These are phyloP conservation scores for Ypsolopha sequella DNA, from an alignment of 2,888 invertebrate species.

Conservation along the genomic window DNA sequence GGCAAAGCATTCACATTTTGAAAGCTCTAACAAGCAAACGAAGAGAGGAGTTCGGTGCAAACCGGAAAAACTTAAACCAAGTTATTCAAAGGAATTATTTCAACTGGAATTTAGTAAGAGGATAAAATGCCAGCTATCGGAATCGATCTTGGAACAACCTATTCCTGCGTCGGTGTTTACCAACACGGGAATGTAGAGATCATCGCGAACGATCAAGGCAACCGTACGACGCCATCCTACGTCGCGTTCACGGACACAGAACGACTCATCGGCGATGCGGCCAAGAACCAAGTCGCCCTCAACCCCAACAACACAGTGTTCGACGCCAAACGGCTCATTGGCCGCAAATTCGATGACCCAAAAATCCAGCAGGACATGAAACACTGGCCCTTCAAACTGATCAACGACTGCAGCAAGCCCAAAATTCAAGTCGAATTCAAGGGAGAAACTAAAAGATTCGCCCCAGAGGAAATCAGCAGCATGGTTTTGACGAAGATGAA, in stretches of 20 bases:
- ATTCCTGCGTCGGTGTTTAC: conserved; percentile 89
- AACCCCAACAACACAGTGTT: conserved; percentile 83
- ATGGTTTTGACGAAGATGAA: conserved; percentile 69
- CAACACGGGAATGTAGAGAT: conserved; percentile 85
- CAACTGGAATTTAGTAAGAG: neutral
- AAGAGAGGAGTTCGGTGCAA: conserved; percentile 16
- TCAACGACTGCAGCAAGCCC: conserved; percentile 75
- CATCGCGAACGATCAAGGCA: conserved; percentile 91
- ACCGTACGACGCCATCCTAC: conserved; percentile 88
- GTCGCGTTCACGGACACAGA: conserved; percentile 83
- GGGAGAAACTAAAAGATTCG: conserved; percentile 74
- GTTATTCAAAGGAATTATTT: too few species aligned
- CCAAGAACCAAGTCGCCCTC: conserved; percentile 85
- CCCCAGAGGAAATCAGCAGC: conserved; percentile 79
- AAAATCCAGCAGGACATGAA: conserved; percentile 85
- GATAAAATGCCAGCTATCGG: conserved; percentile 50
- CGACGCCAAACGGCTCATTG: conserved; percentile 82
- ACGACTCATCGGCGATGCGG: conserved; percentile 84
- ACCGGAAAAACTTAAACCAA: conserved; percentile 2
- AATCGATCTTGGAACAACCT: conserved; percentile 86
- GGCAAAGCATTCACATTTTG: conserved; percentile 40
- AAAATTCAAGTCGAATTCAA: conserved; percentile 78
- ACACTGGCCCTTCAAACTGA: conserved; percentile 85
- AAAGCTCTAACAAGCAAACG: conserved; percentile 28
- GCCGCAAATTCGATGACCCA: conserved; percentile 80